Evolutionary conservation across 2,888 invertebrate genomes (phyloP).

Genomic region (Corbicula japonica): DNA sequence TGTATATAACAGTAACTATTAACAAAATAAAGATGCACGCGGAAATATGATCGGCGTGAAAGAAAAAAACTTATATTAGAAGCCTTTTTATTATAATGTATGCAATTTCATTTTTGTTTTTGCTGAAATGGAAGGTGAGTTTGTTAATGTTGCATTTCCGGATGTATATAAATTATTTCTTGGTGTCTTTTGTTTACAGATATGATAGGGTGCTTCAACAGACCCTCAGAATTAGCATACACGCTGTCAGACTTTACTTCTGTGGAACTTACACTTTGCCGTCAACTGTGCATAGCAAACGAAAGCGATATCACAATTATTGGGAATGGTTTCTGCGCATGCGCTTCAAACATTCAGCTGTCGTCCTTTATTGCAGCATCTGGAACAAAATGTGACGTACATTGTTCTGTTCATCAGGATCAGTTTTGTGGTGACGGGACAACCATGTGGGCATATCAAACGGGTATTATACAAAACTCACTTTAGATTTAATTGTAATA

Average conservation of each 20-base stretch:
- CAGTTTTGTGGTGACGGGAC: constrained; percentile 55
- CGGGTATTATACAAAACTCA: too few species aligned
- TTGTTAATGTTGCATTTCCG: too few species aligned
- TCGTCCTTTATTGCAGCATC: not conserved
- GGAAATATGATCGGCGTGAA: too few species aligned
- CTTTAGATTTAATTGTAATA: not conserved
- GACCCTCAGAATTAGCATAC: constrained; percentile 8
- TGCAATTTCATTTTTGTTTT: too few species aligned
- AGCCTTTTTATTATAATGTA: too few species aligned
- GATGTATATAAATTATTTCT: not conserved
- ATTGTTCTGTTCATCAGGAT: constrained; percentile 34
- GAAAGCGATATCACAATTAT: constrained; percentile 36
- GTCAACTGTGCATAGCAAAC: constrained; percentile 47
- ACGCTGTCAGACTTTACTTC: constrained; percentile 35
- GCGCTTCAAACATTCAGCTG: constrained; percentile 17
- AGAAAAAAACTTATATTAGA: too few species aligned
- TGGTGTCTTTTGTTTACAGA: constrained; percentile 30
- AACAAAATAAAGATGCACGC: too few species aligned
- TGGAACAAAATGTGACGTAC: constrained; percentile 20
- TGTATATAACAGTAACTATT: too few species aligned
- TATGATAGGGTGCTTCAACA: constrained; percentile 48
- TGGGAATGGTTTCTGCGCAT: constrained; percentile 52
- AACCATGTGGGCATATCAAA: constrained; percentile 41
- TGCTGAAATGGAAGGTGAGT: too few species aligned
- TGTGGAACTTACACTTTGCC: constrained; percentile 57